Percentiles rank a stretch among this genome's conserved stretches.
Evolutionary conservation across 2,888 invertebrate genomes (phyloP).

Genomic region (Morpho achilles): DNA sequence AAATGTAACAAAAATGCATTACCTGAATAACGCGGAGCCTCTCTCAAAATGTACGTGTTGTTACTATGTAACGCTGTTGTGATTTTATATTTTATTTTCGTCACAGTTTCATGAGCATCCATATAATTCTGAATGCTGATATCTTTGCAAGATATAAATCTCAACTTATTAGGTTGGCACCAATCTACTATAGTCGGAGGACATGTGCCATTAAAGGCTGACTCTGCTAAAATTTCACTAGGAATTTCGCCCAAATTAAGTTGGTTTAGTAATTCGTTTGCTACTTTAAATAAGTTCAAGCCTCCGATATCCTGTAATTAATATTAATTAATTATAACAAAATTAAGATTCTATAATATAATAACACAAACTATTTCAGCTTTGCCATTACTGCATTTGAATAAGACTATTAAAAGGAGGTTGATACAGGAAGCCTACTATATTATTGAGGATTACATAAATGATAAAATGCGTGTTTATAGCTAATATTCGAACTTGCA

Average conservation of each 20-base stretch:
- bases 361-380: no score
- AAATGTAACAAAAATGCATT: conserved; percentile 9
- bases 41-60: conserved; percentile 67
- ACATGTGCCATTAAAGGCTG: conserved; percentile 66
- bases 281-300: conserved; percentile 64
- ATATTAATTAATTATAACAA: not conserved
- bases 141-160: conserved; percentile 71
- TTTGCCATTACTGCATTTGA: no score
- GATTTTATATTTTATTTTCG: conserved; percentile 68
- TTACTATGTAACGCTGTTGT: conserved; percentile 65
- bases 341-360: no score
- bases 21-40: conserved; percentile 72
- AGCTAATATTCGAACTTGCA: no score
- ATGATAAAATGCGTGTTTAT: no score
- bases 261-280: conserved; percentile 60
- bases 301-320: conserved; percentile 65
- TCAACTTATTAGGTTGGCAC: conserved; percentile 68
- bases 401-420: no score
- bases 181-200: conserved; percentile 69
- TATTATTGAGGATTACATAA: no score
- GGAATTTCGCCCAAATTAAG: conserved; percentile 69
- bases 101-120: conserved; percentile 72
- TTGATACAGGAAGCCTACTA: no score
- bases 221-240: conserved; percentile 63
- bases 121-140: conserved; percentile 72